phyloP scores from a whole-genome alignment of 2,113 vertebrate species.

The Macheiramphus alcinus region DNA sequence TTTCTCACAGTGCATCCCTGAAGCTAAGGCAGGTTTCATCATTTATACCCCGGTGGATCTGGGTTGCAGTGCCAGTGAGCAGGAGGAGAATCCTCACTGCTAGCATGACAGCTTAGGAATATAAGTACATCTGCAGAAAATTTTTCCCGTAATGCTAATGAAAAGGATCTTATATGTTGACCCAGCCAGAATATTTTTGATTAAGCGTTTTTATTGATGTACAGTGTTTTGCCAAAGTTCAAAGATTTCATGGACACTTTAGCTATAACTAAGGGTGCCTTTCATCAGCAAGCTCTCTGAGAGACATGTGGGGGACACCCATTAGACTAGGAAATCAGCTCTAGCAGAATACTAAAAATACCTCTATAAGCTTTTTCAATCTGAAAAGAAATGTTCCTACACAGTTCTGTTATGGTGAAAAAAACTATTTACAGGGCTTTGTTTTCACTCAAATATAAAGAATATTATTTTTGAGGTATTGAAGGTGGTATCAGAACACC shows the following conservation, averaged over 20 bases:
- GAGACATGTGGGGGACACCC: background rate
- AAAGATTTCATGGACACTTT: background rate
- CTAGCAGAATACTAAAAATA: background rate
- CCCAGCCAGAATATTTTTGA: background rate
- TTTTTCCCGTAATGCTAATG: background rate
- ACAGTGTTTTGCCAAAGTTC: background rate
- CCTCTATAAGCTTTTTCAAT: background rate
- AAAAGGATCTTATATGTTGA: background rate
- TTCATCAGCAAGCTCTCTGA: background rate
- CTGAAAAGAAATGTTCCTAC: background rate
- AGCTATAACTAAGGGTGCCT: background rate
- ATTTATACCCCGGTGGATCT: background rate
- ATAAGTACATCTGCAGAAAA: background rate
- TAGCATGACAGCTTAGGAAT: background rate
- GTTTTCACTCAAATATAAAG: background rate
- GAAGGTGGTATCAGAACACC: background rate
- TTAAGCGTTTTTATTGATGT: background rate
- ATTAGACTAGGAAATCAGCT: background rate
- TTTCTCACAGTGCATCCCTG: background rate
- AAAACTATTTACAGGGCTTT: background rate
- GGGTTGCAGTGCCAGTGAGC: background rate
- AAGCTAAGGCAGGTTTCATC: background rate
- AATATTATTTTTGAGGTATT: background rate
- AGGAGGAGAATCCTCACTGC: background rate
- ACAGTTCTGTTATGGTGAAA: fast-evolving